Percentiles rank a stretch among this genome's conserved stretches.
phyloP scores from a whole-genome alignment of 2,888 invertebrate genomes.

The Xestia rhomboidea region DNA sequence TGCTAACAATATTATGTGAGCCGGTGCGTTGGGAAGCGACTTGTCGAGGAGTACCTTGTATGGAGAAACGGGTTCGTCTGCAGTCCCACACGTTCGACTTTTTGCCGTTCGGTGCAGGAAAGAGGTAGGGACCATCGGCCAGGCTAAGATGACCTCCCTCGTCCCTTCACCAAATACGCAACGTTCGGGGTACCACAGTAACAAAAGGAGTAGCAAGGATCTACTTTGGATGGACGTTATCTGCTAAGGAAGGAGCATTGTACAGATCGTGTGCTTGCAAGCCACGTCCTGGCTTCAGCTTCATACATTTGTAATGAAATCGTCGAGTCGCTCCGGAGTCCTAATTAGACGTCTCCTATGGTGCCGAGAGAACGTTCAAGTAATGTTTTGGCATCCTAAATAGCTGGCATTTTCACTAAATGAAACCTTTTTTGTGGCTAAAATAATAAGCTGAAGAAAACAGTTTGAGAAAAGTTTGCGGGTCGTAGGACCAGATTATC shows the following conservation, averaged over 20 bases:
- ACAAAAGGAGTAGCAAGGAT: slow-evolving; percentile 75
- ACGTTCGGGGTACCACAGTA: slow-evolving; percentile 58
- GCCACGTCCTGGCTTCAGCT: slow-evolving; percentile 80
- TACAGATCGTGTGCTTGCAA: slow-evolving; percentile 85
- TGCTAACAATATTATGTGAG: slow-evolving; percentile 90
- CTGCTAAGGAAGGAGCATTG: slow-evolving; percentile 83
- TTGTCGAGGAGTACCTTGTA: slow-evolving; percentile 88
- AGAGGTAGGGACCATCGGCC: slow-evolving; percentile 83
- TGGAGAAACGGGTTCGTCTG: slow-evolving; percentile 89
- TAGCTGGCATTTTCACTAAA: slow-evolving; percentile 51
- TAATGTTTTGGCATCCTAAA: slow-evolving; percentile 61
- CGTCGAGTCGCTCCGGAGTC: slow-evolving; percentile 75
- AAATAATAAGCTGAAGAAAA: slow-evolving; percentile 33
- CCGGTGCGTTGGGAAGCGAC: slow-evolving; percentile 89
- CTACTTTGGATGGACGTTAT: slow-evolving; percentile 76
- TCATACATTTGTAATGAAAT: slow-evolving; percentile 88
- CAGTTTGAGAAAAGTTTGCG: slow-evolving; percentile 30
- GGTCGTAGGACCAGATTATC: slow-evolving; percentile 38
- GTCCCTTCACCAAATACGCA: slow-evolving; percentile 69
- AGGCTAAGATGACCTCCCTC: slow-evolving; percentile 74
- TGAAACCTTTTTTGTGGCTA: slow-evolving; percentile 45
- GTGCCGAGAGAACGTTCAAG: slow-evolving; percentile 58
- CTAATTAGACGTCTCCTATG: slow-evolving; percentile 82
- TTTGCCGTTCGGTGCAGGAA: slow-evolving; percentile 87
- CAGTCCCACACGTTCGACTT: slow-evolving; percentile 90